Percentiles rank a stretch among this genome's conserved stretches.
These are phyloP conservation scores for Pantherophis guttatus DNA, from an alignment of 2,113 vertebrate genomes.

Conservation along the genomic window DNA sequence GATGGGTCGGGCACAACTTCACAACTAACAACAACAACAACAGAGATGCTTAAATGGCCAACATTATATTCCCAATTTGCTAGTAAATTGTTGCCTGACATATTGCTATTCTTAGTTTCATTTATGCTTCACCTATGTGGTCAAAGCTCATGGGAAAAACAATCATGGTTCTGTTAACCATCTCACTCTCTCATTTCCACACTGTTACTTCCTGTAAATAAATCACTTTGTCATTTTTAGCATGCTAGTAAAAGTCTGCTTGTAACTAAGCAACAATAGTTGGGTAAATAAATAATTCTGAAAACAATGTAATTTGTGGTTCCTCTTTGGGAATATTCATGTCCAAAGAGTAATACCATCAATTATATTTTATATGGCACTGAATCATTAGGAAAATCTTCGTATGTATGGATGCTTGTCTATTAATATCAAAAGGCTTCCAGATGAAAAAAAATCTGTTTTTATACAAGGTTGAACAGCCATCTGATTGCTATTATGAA, in stretches of 20 bases:
- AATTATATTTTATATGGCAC: not conserved
- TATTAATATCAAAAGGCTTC: not conserved
- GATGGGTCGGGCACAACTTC: no score
- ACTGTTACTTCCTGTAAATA: slow-evolving; percentile 11
- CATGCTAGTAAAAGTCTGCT: not conserved
- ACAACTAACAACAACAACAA: not conserved
- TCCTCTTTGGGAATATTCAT: not conserved
- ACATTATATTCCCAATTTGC: not conserved
- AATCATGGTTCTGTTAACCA: not conserved
- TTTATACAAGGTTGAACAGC: not conserved
- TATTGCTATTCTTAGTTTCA: not conserved
- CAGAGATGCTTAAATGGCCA: not conserved
- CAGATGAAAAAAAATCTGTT: not conserved
- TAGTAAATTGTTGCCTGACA: not conserved
- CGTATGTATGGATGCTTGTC: not conserved
- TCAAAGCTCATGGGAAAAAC: not conserved
- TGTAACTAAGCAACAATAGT: slow-evolving; percentile 22
- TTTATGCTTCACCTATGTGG: not conserved
- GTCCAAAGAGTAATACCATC: not conserved
- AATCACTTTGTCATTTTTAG: not conserved
- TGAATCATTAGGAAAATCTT: not conserved
- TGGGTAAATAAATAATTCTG: slow-evolving; percentile 4
- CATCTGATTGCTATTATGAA: slow-evolving; percentile 3
- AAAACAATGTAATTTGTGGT: not conserved
- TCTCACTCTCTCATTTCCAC: not conserved